phyloP scores from a whole-genome alignment of 2,797 vertebrate genomes.

The Amphiprion clarkii region DNA sequence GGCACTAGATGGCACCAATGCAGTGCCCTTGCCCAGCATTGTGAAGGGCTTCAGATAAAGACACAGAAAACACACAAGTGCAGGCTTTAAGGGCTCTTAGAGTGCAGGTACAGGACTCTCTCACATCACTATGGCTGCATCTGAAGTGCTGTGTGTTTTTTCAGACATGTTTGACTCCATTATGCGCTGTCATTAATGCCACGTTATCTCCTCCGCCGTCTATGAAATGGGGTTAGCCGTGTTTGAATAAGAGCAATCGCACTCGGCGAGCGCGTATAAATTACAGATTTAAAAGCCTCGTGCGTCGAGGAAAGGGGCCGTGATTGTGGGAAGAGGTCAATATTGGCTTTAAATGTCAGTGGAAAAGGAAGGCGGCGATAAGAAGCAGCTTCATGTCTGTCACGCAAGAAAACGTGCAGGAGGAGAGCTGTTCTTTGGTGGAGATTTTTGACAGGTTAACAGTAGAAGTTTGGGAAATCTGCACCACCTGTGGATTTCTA shows the following conservation, averaged over 20 bases:
- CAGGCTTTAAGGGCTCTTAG: too few relatives aligned
- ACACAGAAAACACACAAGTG: background rate
- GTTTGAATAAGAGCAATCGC: conserved; percentile 64
- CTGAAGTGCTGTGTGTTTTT: conserved; percentile 38
- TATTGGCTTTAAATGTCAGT: conserved; percentile 64
- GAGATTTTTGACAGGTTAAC: conserved; percentile 5
- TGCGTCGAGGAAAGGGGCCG: conserved; percentile 12
- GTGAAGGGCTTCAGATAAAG: conserved; percentile 14
- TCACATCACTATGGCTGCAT: conserved; percentile 40
- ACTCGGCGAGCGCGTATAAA: conserved; percentile 39
- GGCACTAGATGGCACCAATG: conserved; percentile 82
- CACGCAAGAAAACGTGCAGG: background rate
- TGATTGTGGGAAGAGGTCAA: conserved; percentile 42
- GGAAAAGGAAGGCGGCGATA: conserved; percentile 45
- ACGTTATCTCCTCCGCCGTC: conserved; percentile 59
- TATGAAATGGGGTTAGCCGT: conserved; percentile 35
- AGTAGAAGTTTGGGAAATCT: conserved; percentile 3
- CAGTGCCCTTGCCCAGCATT: conserved; percentile 24
- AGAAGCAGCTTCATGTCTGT: conserved; percentile 15
- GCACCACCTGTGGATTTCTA: conserved; percentile 16
- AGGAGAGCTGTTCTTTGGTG: background rate
- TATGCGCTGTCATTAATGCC: conserved; percentile 55
- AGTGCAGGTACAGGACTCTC: background rate
- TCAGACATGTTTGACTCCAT: conserved; percentile 34
- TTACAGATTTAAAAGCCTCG: conserved; percentile 62